These are phyloP conservation scores for Oligia latruncula DNA, from an alignment of 2,888 invertebrate genomes.

Conservation along the genomic window DNA sequence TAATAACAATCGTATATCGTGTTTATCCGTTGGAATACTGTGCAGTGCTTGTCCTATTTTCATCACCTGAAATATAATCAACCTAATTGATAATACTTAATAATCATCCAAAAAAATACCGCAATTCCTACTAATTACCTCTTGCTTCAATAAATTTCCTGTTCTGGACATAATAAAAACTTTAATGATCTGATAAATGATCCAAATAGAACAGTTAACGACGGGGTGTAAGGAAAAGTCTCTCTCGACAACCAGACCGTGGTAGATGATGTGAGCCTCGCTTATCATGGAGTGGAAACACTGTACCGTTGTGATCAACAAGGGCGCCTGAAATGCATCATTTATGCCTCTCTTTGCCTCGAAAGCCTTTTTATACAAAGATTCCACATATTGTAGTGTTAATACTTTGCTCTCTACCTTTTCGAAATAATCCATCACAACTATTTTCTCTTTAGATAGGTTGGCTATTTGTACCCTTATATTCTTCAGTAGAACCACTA, in stretches of 20 bases:
- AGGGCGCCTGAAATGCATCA: conserved; percentile 77
- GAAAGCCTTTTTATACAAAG: conserved; percentile 74
- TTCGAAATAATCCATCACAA: conserved; percentile 58
- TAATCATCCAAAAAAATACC: neutral
- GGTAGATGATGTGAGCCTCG: conserved; percentile 82
- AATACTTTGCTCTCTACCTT: conserved; percentile 68
- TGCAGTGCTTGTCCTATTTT: conserved; percentile 78
- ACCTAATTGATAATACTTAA: neutral
- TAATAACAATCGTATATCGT: conserved; percentile 75
- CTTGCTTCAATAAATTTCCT: conserved; percentile 76
- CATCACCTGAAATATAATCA: conserved; percentile 70
- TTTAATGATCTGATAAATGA: conserved; percentile 81
- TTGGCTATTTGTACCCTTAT: conserved; percentile 70
- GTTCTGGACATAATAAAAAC: conserved; percentile 76
- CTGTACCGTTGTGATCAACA: conserved; percentile 78
- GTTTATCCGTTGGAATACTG: conserved; percentile 77
- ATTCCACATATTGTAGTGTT: conserved; percentile 76
- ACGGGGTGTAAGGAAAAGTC: conserved; percentile 73
- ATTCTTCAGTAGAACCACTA: conserved; percentile 73
- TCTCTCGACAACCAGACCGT: conserved; percentile 72
- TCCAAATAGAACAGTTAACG: conserved; percentile 82
- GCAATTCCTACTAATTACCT: conserved; percentile 68
- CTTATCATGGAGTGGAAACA: conserved; percentile 83
- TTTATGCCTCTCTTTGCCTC: conserved; percentile 77
- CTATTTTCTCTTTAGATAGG: conserved; percentile 54